Evolutionary conservation across 1,140 invertebrate genomes (phyloP).

Genomic region (Harlomillsia oculata): DNA sequence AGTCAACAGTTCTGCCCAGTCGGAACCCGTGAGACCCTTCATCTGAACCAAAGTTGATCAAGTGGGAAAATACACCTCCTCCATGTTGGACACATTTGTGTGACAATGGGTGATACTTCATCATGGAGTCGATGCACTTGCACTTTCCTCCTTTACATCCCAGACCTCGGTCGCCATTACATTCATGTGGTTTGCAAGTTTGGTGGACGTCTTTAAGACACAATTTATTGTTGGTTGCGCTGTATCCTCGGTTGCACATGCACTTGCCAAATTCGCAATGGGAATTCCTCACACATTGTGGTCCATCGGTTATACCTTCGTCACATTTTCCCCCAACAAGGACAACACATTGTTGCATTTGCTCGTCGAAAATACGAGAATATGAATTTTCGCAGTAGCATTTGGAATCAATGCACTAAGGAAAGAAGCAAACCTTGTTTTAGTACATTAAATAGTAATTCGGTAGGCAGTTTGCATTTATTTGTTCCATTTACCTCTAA

Average conservation of each 20-base stretch:
- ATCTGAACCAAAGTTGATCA: too few species aligned
- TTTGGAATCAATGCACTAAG: conserved; percentile 2
- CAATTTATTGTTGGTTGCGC: neutral
- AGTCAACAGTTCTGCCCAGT: too few species aligned
- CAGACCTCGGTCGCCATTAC: conserved; percentile 13
- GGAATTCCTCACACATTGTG: conserved; percentile 7
- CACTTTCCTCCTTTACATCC: conserved; percentile 11
- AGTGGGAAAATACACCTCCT: too few species aligned
- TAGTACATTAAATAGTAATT: too few species aligned
- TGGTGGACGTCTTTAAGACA: neutral
- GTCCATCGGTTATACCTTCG: neutral
- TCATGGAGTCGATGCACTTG: conserved; percentile 9
- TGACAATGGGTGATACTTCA: too few species aligned
- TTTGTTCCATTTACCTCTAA: too few species aligned
- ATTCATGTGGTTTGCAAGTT: neutral
- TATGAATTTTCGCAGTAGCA: conserved; percentile 14
- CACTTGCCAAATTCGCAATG: conserved; percentile 11
- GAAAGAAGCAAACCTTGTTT: too few species aligned
- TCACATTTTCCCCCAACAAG: conserved; percentile 13
- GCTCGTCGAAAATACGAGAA: conserved; percentile 1
- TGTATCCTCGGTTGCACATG: conserved; percentile 8
- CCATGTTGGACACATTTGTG: too few species aligned
- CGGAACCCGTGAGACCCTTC: too few species aligned
- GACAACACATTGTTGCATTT: conserved; percentile 4
- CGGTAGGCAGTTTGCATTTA: too few species aligned